A percentile compares a stretch with the other conserved stretches of the same genome.
phyloP scores from a whole-genome alignment of 2,797 vertebrate species.

The Ceryle rudis region DNA sequence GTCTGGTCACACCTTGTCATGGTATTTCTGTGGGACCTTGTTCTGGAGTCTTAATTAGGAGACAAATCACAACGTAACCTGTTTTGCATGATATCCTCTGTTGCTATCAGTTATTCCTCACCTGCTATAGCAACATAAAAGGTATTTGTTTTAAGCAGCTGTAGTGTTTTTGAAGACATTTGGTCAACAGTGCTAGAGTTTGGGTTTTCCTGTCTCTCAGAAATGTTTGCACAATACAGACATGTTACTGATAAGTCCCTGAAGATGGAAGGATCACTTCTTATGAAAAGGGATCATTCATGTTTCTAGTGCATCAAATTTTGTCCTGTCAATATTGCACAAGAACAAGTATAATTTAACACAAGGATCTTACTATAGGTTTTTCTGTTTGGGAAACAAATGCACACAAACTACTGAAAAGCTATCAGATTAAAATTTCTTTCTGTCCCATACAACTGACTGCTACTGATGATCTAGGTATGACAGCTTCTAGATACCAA shows the following conservation, averaged over 20 bases:
- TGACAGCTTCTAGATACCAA: conserved; percentile 13
- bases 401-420: background rate
- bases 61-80: background rate
- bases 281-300: background rate
- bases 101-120: background rate
- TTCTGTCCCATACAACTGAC: background rate
- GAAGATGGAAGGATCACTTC: background rate
- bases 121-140: background rate
- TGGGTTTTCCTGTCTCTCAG: background rate
- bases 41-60: background rate
- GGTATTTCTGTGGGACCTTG: background rate
- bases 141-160: background rate
- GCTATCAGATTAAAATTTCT: background rate
- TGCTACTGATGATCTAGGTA: background rate
- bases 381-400: background rate
- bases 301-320: background rate
- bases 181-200: background rate
- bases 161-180: background rate
- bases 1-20: background rate
- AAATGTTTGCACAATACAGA: background rate
- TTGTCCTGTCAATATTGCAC: background rate
- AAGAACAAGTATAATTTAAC: background rate
- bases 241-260: background rate
- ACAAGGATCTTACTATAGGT: background rate
- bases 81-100: background rate